Percentiles rank a stretch among this genome's conserved stretches.
Conservation (phyloP, 2,797 vertebrate species). For the Neosilurus hyrtlii region DNA sequence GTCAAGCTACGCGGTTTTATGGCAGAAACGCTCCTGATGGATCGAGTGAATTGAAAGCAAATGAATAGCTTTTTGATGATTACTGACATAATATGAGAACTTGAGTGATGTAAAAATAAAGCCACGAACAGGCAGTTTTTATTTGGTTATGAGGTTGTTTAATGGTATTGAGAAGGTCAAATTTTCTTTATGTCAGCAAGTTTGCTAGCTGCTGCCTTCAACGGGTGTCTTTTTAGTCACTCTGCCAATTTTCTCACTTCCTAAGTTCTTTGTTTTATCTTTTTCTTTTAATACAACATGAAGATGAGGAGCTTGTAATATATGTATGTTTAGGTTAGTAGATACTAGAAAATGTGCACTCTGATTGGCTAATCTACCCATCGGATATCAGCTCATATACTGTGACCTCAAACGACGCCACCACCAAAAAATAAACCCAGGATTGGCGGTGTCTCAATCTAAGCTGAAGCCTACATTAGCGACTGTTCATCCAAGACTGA, state of each 20-base stretch:
- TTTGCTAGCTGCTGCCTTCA: not conserved
- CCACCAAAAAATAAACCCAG: too few species aligned
- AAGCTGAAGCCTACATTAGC: too few species aligned
- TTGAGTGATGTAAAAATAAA: not conserved
- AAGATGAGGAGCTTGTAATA: not conserved
- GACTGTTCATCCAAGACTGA: too few species aligned
- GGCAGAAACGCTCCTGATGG: not conserved
- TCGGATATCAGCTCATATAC: too few species aligned
- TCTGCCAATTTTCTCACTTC: too few species aligned
- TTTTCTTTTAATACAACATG: not conserved
- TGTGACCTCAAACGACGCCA: too few species aligned
- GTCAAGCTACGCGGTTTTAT: not conserved
- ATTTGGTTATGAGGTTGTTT: not conserved
- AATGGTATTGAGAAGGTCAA: not conserved
- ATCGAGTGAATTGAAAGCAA: not conserved
- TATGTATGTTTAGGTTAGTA: too few species aligned
- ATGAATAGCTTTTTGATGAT: not conserved
- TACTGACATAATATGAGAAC: not conserved
- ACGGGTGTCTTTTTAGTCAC: not conserved
- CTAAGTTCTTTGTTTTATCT: not conserved
- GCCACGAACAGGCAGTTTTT: not conserved
- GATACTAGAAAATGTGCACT: too few species aligned
- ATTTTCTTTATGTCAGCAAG: not conserved
- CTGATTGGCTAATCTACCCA: too few species aligned
- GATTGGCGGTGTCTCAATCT: too few species aligned